A percentile compares a stretch with the other conserved stretches of the same genome.
phyloP scores from a whole-genome alignment of 2,797 vertebrate species.

The Huso huso region DNA sequence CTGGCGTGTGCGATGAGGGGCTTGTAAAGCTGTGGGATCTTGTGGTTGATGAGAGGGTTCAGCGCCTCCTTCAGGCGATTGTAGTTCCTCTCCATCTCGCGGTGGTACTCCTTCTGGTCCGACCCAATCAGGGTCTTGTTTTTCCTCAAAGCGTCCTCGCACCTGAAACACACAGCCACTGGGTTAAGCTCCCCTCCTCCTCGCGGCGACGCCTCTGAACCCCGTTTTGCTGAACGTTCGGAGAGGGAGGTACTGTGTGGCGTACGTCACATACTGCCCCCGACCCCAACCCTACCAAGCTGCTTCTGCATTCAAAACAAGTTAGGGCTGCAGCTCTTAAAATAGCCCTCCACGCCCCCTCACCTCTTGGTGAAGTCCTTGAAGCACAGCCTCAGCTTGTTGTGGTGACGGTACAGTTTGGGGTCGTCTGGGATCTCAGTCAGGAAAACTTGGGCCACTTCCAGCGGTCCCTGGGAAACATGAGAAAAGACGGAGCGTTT shows the following conservation, averaged over 20 bases:
- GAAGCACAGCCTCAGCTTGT: conserved; percentile 85
- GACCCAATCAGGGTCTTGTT: conserved; percentile 81
- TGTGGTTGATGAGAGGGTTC: conserved; percentile 76
- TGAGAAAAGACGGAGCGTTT: background rate
- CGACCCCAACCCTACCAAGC: too few species aligned
- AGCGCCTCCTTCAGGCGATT: conserved; percentile 78
- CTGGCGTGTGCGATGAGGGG: conserved; percentile 45
- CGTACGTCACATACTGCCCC: too few species aligned
- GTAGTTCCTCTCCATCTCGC: conserved; percentile 83
- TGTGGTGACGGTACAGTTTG: conserved; percentile 83
- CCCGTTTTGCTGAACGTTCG: too few species aligned
- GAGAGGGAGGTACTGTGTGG: too few species aligned
- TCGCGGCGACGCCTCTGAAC: too few species aligned
- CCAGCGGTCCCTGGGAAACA: conserved; percentile 69
- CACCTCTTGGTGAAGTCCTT: conserved; percentile 88
- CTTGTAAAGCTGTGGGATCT: conserved; percentile 78
- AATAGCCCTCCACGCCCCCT: conserved; percentile 18
- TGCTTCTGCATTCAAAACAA: background rate
- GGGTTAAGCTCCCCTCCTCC: too few species aligned
- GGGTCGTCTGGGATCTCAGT: conserved; percentile 83
- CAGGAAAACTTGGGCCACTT: conserved; percentile 86
- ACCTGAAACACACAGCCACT: conserved; percentile 47
- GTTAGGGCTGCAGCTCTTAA: conserved; percentile 13
- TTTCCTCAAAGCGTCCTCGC: conserved; percentile 80
- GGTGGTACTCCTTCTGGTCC: conserved; percentile 85